Conservation (phyloP, 2,888 invertebrate species). For the Agonopterix subpropinquella region DNA sequence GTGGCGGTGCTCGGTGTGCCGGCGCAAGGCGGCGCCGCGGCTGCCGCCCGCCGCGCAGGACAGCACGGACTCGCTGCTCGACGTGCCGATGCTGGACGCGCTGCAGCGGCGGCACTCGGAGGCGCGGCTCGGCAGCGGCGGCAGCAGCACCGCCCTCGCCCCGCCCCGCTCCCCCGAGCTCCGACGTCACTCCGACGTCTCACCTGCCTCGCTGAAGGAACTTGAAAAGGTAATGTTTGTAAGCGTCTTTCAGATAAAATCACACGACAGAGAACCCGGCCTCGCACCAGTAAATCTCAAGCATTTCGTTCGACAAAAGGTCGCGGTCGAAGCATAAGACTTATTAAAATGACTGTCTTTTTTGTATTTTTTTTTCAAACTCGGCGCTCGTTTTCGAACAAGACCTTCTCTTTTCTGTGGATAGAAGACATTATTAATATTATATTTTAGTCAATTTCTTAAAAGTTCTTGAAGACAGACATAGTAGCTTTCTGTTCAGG, state of each 20-base stretch:
- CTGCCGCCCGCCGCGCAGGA: slow-evolving; percentile 85
- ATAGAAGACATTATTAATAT: too few species aligned
- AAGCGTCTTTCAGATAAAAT: not conserved
- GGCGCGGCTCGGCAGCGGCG: slow-evolving; percentile 69
- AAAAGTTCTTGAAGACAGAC: too few species aligned
- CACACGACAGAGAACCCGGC: too few species aligned
- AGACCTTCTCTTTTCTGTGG: too few species aligned
- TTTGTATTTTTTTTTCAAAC: too few species aligned
- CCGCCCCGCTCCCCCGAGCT: slow-evolving; percentile 90
- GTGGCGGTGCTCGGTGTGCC: slow-evolving; percentile 94
- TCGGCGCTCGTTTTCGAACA: too few species aligned
- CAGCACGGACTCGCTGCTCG: slow-evolving; percentile 88
- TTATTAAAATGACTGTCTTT: too few species aligned
- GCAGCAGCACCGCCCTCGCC: slow-evolving; percentile 79
- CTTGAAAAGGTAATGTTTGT: slow-evolving; percentile 84
- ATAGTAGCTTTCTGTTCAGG: too few species aligned
- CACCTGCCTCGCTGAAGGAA: slow-evolving; percentile 90
- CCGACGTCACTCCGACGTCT: slow-evolving; percentile 89
- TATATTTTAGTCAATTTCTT: too few species aligned
- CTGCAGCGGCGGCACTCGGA: slow-evolving; percentile 89
- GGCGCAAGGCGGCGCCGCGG: slow-evolving; percentile 87
- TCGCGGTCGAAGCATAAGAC: too few species aligned
- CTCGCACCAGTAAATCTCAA: too few species aligned
- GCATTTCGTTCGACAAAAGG: too few species aligned
- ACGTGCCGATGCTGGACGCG: slow-evolving; percentile 86